Evolutionary conservation across 2,888 invertebrate genomes (phyloP).

Genomic region (Athetis lepigone): DNA sequence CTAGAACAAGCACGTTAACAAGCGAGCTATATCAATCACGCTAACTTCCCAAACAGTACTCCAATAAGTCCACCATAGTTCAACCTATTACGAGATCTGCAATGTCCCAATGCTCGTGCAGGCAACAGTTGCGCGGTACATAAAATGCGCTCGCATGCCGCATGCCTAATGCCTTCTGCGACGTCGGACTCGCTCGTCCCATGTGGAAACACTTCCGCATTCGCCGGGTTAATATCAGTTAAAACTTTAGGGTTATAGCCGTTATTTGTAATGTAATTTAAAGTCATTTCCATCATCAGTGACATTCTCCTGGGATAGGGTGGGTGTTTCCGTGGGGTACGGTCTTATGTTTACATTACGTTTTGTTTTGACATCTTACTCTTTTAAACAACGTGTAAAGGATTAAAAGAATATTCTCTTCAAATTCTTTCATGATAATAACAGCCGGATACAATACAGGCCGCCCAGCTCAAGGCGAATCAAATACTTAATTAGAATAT

Average conservation of each 20-base stretch:
- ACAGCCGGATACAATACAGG: no score
- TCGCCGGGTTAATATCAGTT: slow-evolving; percentile 28
- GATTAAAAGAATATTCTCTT: no score
- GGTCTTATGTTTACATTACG: slow-evolving; percentile 20
- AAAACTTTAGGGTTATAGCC: slow-evolving; percentile 17
- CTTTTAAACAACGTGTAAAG: no score
- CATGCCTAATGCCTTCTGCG: slow-evolving; percentile 55
- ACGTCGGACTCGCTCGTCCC: slow-evolving; percentile 34
- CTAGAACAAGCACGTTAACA: no score
- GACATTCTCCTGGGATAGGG: slow-evolving; percentile 2
- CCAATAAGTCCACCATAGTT: not conserved
- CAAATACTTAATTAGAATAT: no score
- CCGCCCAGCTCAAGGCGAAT: no score
- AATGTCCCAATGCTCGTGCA: slow-evolving; percentile 35
- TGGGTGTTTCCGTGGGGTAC: slow-evolving; percentile 13
- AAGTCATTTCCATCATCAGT: slow-evolving; percentile 21
- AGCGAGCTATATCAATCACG: no score
- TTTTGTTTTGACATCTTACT: no score
- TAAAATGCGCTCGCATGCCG: slow-evolving; percentile 46
- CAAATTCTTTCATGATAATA: no score
- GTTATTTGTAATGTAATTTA: slow-evolving; percentile 25
- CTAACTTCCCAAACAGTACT: not conserved
- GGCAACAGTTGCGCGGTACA: slow-evolving; percentile 42
- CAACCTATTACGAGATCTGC: slow-evolving; percentile 16
- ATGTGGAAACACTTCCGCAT: slow-evolving; percentile 46